A percentile compares a stretch with the other conserved stretches of the same genome.
Conservation (phyloP, 2,797 vertebrate genomes). For the Coluber constrictor region DNA sequence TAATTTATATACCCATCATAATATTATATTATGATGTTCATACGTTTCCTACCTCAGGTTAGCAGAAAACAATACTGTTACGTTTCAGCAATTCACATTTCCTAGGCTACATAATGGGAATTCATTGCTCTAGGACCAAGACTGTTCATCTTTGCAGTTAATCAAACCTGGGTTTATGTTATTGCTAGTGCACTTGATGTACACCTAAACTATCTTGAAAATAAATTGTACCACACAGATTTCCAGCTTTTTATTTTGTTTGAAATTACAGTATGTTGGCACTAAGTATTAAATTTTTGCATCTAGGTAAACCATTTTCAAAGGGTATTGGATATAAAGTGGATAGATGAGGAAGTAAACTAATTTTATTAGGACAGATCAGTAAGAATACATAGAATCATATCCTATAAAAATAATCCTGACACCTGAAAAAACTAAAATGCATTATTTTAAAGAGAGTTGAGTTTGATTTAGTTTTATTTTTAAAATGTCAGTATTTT, state of each 20-base stretch:
- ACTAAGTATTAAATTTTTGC: not conserved
- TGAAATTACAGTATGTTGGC: rapidly evolving
- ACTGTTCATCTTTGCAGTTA: not conserved
- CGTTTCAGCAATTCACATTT: not conserved
- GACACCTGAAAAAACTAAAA: not conserved
- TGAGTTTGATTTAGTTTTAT: not conserved
- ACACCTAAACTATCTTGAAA: rapidly evolving
- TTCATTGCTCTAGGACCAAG: not conserved
- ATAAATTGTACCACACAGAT: rapidly evolving
- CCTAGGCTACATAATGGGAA: not conserved
- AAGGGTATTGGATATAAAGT: not conserved
- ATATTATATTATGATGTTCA: not conserved
- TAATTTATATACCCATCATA: not conserved
- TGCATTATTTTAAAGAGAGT: not conserved
- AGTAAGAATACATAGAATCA: not conserved
- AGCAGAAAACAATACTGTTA: not conserved
- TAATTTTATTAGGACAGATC: not conserved
- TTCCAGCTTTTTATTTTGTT: too few species aligned
- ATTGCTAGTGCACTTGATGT: not conserved
- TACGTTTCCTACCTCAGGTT: not conserved
- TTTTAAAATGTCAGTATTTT: not conserved
- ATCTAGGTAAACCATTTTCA: not conserved
- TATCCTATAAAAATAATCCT: not conserved
- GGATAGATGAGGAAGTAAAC: not conserved
- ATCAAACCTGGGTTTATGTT: not conserved